Conservation (phyloP, 1,140 invertebrate species). For the Akabosia matsudoensis region DNA sequence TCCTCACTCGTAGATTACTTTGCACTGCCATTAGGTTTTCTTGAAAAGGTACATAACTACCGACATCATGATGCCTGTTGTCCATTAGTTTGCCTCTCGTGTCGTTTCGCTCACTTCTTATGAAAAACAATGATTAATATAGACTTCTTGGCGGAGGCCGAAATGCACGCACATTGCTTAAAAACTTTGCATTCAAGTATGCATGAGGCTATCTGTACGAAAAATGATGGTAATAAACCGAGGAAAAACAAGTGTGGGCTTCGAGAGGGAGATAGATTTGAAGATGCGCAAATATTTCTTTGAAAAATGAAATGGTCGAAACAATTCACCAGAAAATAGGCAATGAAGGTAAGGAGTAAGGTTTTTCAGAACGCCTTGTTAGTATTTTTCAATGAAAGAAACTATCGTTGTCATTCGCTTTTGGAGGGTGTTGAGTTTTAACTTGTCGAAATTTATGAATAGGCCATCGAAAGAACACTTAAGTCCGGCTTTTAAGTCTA, state of each 20-base stretch:
- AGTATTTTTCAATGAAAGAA: background rate
- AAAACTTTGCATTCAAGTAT: background rate
- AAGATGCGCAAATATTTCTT: background rate
- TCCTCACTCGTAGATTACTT: background rate
- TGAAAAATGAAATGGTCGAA: background rate
- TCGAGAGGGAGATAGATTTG: no score
- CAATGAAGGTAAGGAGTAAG: background rate
- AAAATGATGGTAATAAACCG: no score
- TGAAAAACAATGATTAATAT: background rate
- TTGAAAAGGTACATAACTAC: background rate
- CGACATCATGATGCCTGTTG: background rate
- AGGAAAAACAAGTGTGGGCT: background rate
- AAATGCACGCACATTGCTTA: background rate
- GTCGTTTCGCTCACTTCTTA: background rate
- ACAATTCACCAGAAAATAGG: background rate
- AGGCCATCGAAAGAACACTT: background rate
- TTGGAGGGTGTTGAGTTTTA: background rate
- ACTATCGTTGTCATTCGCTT: background rate
- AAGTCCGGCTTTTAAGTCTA: background rate
- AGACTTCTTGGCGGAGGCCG: background rate
- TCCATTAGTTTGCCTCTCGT: background rate
- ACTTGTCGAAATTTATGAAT: background rate
- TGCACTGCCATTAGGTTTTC: no score
- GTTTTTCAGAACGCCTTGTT: background rate
- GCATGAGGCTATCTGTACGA: background rate